Conservation (phyloP, 2,888 invertebrate genomes). For the Apamea crenata region DNA sequence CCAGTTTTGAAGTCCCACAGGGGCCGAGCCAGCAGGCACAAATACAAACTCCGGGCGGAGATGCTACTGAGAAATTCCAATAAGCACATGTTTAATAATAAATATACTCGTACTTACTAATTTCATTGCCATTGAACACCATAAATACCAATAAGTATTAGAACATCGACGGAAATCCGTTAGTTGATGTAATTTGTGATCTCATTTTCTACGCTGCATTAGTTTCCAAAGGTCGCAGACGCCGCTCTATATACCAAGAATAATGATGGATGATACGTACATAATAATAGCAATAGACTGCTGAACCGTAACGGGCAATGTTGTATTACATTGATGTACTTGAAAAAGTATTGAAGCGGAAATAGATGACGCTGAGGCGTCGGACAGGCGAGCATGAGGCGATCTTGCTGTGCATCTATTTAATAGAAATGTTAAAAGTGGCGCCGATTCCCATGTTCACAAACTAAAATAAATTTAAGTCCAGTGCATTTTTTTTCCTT, state of each 20-base stretch:
- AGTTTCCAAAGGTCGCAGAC: slow-evolving; percentile 46
- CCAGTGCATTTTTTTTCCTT: no score
- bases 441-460: no score
- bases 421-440: background rate
- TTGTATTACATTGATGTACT: slow-evolving; percentile 25
- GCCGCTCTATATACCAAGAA: slow-evolving; percentile 23
- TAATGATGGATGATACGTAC: slow-evolving; percentile 43
- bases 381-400: background rate
- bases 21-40: no score
- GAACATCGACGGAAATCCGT: slow-evolving; percentile 13
- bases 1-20: no score
- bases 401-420: background rate
- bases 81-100: no score
- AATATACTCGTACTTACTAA: no score
- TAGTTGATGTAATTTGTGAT: slow-evolving; percentile 60
- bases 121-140: slow-evolving; percentile 7
- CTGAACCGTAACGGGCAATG: slow-evolving; percentile 37
- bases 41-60: no score
- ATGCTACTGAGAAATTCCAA: no score
- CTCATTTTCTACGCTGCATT: slow-evolving; percentile 63
- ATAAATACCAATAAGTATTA: background rate
- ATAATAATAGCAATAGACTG: slow-evolving; percentile 24
- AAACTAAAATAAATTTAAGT: no score
- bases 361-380: background rate
- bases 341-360: slow-evolving; percentile 31